Evolutionary conservation across 2,888 invertebrate species (phyloP), one percentile per base, ranked within the genome.

Genomic region (Acleris emargana): DNA sequence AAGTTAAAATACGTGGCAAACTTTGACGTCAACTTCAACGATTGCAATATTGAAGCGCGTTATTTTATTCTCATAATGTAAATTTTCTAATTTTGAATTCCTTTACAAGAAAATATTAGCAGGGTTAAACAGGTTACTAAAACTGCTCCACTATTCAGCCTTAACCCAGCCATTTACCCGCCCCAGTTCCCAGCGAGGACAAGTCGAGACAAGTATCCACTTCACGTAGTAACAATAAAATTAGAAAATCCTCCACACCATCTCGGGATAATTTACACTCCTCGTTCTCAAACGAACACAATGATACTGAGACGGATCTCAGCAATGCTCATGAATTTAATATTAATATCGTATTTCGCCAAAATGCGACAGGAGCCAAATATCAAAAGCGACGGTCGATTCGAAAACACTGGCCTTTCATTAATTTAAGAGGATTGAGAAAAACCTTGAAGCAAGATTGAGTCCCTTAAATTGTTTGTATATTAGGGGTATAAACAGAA

Each of bases 381-480:
- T 22, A 42, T 50, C 42, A 59, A 59, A 59, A 50, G 58, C 58
- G 11, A 20, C 25, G 18, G 18, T 58, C 42, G 25, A 50, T 51
- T 25, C 42, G 16, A 38, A 59, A 59, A 59, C 58, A 59, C 42
- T 59, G 42, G 50, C 22, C 50, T 50, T 38, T 59, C 50, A 59
- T 59, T 59, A 59, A 59, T 51, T 59, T 59, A 51, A 51, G 50
- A 59, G 58, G 20, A 42, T 59, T 57, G 42, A n/a, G 22, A 51
- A 59, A 59, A 50, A 51, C 58, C 58, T 59, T 51, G 42, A 59
- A 59, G 42, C 51, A 32, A 59, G 50, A 59, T 59, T 51, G 22
- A 42, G 50, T 22, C 42, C 50, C 20, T 42, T 20, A 28, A 3
- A 51, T 51, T 59, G 58, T 58, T 17, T 38, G 38, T 49, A 9